Evolutionary conservation across 2,113 vertebrate species (phyloP).

Genomic region (Argyrosomus japonicus): DNA sequence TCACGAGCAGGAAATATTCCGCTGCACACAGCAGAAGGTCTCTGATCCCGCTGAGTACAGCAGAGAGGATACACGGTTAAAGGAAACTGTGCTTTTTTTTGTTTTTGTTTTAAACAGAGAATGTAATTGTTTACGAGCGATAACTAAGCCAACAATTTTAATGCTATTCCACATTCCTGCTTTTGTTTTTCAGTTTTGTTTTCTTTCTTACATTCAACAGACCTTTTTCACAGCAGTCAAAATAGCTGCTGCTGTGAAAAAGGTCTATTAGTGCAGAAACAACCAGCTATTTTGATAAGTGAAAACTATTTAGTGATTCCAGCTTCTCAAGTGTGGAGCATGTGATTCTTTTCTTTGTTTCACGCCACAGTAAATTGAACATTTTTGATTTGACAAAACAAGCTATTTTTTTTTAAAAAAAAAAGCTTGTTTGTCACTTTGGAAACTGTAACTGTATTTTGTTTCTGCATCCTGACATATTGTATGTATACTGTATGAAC

Average conservation of each 20-base stretch:
- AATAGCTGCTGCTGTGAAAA: no score
- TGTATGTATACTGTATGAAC: no score
- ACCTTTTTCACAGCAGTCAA: no score
- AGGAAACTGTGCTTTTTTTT: background rate
- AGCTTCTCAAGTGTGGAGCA: background rate
- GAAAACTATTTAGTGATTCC: background rate
- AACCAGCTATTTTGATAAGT: background rate
- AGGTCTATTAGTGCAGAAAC: background rate
- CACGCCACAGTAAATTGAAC: background rate
- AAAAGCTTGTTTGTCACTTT: background rate
- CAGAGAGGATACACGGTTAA: background rate
- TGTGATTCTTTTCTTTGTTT: background rate
- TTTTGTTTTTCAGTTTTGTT: background rate
- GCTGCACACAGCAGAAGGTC: conserved; percentile 9
- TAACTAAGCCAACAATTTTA: background rate
- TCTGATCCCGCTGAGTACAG: conserved; percentile 37
- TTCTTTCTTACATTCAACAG: background rate
- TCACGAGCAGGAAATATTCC: conserved; percentile 44
- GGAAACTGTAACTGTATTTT: background rate
- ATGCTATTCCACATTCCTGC: background rate
- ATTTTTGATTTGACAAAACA: background rate
- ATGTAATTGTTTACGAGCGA: background rate
- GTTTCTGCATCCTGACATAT: background rate
- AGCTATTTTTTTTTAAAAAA: no score
- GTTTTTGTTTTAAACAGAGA: background rate